These are phyloP conservation scores for Morone saxatilis DNA, from an alignment of 2,113 vertebrate genomes.

Conservation along the genomic window DNA sequence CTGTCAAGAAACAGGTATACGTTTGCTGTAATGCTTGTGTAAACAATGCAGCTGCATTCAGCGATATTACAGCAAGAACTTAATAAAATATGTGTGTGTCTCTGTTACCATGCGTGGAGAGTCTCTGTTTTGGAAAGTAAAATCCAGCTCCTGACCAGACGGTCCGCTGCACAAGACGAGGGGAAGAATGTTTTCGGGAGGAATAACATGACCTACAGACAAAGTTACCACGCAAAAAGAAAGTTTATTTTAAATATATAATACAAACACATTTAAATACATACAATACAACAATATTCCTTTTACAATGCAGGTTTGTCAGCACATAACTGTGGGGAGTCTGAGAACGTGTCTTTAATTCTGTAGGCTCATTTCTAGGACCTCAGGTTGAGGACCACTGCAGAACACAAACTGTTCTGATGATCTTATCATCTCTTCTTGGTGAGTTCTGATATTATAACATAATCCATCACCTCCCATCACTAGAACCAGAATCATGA, in stretches of 20 bases:
- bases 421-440: neutral
- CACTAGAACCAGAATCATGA: neutral
- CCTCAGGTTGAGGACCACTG: too few species aligned
- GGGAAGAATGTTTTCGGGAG: constrained; percentile 93
- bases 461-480: neutral
- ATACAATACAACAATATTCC: neutral
- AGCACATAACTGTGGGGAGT: neutral
- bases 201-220: constrained; percentile 93
- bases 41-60: neutral
- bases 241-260: neutral
- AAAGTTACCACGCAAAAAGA: neutral
- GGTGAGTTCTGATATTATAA: neutral
- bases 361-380: too few species aligned
- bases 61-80: neutral
- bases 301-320: neutral
- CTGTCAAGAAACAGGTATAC: constrained; percentile 73
- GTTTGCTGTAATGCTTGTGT: neutral
- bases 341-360: too few species aligned
- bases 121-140: constrained; percentile 93
- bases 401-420: too few species aligned
- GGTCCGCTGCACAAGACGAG: constrained; percentile 91
- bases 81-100: neutral
- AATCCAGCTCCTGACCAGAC: constrained; percentile 93
- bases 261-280: neutral
- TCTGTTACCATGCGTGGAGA: constrained; percentile 86